A percentile compares a stretch with the other conserved stretches of the same genome.
phyloP scores from a whole-genome alignment of 2,888 invertebrate genomes.

The Nemotelus nigrinus region DNA sequence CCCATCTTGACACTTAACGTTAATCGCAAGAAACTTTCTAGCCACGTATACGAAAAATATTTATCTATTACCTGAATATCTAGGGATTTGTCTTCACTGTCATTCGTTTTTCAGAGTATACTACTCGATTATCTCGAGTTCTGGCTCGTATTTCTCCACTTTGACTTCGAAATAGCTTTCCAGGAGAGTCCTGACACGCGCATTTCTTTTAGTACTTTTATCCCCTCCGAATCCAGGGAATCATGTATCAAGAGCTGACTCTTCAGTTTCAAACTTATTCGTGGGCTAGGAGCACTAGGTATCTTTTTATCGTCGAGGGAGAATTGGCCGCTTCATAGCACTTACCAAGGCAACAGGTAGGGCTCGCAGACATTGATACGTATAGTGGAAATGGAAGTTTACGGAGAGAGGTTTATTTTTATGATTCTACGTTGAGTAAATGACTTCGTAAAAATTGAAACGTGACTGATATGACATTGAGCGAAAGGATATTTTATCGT shows the following conservation, averaged over 20 bases:
- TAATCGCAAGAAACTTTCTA: too few relatives aligned
- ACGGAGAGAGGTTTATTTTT: constrained; percentile 8
- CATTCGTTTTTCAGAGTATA: too few relatives aligned
- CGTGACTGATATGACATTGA: constrained; percentile 4
- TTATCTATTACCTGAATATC: too few relatives aligned
- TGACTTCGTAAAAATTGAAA: constrained; percentile 14
- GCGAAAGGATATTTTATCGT: too few relatives aligned
- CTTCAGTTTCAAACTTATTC: too few relatives aligned
- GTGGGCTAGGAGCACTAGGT: not conserved
- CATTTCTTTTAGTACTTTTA: constrained; percentile 3
- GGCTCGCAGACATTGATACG: not conserved
- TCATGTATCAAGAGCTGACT: too few relatives aligned
- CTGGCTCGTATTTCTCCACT: too few relatives aligned
- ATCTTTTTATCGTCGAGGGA: not conserved
- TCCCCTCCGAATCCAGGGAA: constrained; percentile 27
- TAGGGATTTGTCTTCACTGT: too few relatives aligned
- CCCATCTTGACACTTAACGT: too few relatives aligned
- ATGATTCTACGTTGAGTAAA: not conserved
- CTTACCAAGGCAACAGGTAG: constrained; percentile 35
- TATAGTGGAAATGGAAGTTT: not conserved
- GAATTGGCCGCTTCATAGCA: not conserved
- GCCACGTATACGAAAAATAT: too few relatives aligned
- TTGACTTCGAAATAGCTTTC: not conserved
- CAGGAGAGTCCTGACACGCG: constrained; percentile 10
- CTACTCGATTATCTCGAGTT: too few relatives aligned